Conservation (phyloP, 2,113 vertebrate species). For the Columbina picui region DNA sequence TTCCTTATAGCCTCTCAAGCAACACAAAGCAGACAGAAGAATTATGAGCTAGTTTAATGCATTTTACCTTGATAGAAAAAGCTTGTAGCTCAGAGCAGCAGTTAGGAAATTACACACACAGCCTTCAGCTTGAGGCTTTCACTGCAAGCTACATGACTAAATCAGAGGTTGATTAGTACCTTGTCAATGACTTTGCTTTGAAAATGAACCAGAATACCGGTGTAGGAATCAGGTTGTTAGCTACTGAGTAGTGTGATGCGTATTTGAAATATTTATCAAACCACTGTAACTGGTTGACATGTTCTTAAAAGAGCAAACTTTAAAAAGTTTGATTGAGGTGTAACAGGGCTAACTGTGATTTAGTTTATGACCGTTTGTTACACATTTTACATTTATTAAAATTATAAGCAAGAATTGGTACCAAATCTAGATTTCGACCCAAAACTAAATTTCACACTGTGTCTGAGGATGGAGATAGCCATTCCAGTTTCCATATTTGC, state of each 20-base stretch:
- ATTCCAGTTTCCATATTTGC: not conserved
- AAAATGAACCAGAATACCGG: not conserved
- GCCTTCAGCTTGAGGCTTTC: conserved; percentile 43
- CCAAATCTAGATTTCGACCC: not conserved
- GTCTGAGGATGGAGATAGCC: not conserved
- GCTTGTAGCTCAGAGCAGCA: conserved; percentile 36
- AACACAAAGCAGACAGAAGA: conserved; percentile 68
- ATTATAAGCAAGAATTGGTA: not conserved
- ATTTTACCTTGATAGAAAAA: conserved; percentile 65
- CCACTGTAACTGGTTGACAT: not conserved
- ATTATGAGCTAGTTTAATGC: conserved; percentile 63
- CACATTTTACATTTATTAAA: not conserved
- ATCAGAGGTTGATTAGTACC: conserved; percentile 38
- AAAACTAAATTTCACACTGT: not conserved
- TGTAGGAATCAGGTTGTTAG: not conserved
- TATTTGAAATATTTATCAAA: not conserved
- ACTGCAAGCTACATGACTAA: conserved; percentile 17
- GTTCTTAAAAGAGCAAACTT: not conserved
- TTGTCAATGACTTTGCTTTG: conserved; percentile 9
- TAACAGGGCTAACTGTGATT: not conserved
- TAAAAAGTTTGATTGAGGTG: not conserved
- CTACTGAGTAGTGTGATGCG: not conserved
- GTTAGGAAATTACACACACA: conserved; percentile 37
- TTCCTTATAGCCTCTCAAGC: conserved; percentile 66
- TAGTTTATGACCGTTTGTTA: not conserved